Evolutionary conservation across 2,113 vertebrate genomes (phyloP).

Genomic region (Lethenteron camtschaticum): DNA sequence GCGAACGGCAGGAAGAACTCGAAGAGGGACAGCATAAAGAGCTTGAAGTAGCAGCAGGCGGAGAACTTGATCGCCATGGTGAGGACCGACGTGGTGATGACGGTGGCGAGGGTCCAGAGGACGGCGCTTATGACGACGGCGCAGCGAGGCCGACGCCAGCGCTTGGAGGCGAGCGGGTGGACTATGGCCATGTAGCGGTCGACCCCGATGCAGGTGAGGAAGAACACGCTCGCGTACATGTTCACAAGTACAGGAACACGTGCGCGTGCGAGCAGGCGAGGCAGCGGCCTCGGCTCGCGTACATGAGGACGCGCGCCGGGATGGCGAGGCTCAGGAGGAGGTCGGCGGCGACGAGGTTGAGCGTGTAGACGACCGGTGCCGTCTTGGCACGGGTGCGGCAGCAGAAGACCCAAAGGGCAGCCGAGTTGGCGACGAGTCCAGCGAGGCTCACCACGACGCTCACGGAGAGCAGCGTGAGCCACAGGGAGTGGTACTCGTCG

Average conservation of each 20-base stretch:
- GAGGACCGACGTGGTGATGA: constrained; percentile 75
- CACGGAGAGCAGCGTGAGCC: constrained; percentile 43
- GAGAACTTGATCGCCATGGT: constrained; percentile 35
- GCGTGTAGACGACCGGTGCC: constrained; percentile 60
- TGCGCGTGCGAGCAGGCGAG: constrained; percentile 46
- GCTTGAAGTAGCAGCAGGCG: constrained; percentile 42
- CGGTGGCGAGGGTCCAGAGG: constrained; percentile 67
- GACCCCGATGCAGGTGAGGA: constrained; percentile 73
- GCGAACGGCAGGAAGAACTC: constrained; percentile 77
- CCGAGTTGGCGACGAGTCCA: constrained; percentile 52
- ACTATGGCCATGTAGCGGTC: constrained; percentile 80
- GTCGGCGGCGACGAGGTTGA: constrained; percentile 67
- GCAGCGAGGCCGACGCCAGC: constrained; percentile 53
- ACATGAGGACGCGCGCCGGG: constrained; percentile 50
- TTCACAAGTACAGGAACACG: constrained; percentile 80
- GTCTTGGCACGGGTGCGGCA: constrained; percentile 39
- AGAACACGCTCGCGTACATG: constrained; percentile 88
- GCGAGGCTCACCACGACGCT: constrained; percentile 54
- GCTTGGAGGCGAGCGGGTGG: constrained; percentile 25
- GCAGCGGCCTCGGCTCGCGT: constrained; percentile 40
- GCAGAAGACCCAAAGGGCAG: constrained; percentile 63
- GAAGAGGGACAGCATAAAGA: constrained; percentile 53
- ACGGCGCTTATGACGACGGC: constrained; percentile 47
- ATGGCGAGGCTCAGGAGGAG: constrained; percentile 71
- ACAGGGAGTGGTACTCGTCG: constrained; percentile 36